Percentiles rank a stretch among this genome's conserved stretches.
These are phyloP conservation scores for Dendroctonus ponderosae DNA, from an alignment of 1,140 invertebrate species.

Conservation along the genomic window DNA sequence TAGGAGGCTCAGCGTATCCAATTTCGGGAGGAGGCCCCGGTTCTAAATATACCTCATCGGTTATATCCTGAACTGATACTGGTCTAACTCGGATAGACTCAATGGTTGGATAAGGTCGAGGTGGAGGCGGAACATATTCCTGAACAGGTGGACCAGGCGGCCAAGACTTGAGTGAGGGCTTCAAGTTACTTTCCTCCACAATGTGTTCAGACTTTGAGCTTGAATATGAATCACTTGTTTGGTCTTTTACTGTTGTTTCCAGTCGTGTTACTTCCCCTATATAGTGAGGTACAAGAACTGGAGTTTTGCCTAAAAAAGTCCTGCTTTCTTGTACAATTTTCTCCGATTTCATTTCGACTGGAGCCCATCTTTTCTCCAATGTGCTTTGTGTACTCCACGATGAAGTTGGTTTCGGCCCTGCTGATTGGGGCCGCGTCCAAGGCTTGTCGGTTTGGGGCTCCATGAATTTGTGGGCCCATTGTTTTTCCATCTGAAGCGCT, in stretches of 20 bases:
- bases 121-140: slow-evolving; percentile 53
- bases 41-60: slow-evolving; percentile 55
- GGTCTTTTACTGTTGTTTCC: slow-evolving; percentile 33
- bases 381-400: slow-evolving; percentile 46
- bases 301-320: slow-evolving; percentile 37
- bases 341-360: slow-evolving; percentile 38
- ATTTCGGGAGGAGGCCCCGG: slow-evolving; percentile 67
- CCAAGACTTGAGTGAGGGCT: slow-evolving; percentile 51
- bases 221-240: slow-evolving; percentile 18
- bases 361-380: slow-evolving; percentile 44
- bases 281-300: slow-evolving; percentile 47
- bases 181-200: slow-evolving; percentile 50
- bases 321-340: slow-evolving; percentile 37
- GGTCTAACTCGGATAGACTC: slow-evolving; percentile 45
- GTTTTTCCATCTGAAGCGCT: slow-evolving; percentile 61
- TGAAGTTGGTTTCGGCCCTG: slow-evolving; percentile 41
- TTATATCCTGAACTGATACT: slow-evolving; percentile 50
- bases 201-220: slow-evolving; percentile 45
- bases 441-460: slow-evolving; percentile 53
- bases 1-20: slow-evolving; percentile 56
- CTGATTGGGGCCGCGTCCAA: slow-evolving; percentile 53
- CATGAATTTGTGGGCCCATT: slow-evolving; percentile 58
- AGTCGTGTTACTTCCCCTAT: slow-evolving; percentile 45
- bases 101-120: slow-evolving; percentile 49
- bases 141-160: slow-evolving; percentile 39